These are phyloP conservation scores for Tachystola acroxantha DNA, from an alignment of 2,888 invertebrate genomes.

Conservation along the genomic window DNA sequence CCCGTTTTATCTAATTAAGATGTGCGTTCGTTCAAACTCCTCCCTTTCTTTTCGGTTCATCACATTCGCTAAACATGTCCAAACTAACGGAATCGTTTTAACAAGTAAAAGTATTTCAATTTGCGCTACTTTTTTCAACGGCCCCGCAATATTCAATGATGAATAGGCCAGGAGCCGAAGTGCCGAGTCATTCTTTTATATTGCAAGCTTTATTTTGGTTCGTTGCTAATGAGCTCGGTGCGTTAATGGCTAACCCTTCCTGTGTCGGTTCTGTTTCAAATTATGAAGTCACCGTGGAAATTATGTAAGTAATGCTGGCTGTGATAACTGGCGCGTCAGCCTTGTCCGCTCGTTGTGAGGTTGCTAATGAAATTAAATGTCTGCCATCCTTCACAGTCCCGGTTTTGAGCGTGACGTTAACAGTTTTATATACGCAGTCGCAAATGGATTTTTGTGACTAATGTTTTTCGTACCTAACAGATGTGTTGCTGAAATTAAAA, in stretches of 20 bases:
- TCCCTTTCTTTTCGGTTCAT: no score
- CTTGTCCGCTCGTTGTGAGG: background rate
- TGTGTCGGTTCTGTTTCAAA: constrained; percentile 23
- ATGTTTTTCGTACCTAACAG: background rate
- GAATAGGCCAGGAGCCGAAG: constrained; percentile 37
- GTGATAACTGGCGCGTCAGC: constrained; percentile 7
- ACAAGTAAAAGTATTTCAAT: constrained; percentile 13
- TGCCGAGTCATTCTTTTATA: constrained; percentile 68
- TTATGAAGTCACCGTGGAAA: constrained; percentile 41
- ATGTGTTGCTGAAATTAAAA: no score
- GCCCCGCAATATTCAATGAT: constrained; percentile 26
- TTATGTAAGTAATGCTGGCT: constrained; percentile 23
- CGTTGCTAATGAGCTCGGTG: constrained; percentile 54
- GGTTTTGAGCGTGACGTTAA: background rate
- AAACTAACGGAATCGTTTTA: no score
- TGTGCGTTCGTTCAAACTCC: no score
- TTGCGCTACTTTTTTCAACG: constrained; percentile 10
- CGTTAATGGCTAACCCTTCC: constrained; percentile 16
- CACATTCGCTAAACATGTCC: no score
- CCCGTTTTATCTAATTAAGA: no score
- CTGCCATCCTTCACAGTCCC: background rate
- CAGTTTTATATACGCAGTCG: background rate
- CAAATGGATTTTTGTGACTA: background rate
- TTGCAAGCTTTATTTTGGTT: constrained; percentile 62
- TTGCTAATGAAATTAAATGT: constrained; percentile 7